Conservation (phyloP, 1,140 invertebrate genomes). For the Ridgeia piscesae region DNA sequence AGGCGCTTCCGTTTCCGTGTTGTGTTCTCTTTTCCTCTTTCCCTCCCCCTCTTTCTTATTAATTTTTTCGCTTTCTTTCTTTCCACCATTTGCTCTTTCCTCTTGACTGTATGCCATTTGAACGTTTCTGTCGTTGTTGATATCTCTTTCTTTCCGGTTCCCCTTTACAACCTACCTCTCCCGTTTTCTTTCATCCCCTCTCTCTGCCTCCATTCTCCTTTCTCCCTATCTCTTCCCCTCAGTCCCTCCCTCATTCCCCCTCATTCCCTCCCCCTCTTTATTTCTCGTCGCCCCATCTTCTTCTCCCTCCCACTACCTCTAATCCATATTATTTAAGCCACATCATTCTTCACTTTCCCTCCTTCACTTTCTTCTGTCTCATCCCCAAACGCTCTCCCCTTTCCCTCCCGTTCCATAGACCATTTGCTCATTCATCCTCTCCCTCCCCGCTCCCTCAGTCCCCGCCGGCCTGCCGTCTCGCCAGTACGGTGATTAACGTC, state of each 20-base stretch:
- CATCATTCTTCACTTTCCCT: neutral
- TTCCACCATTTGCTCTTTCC: too few relatives aligned
- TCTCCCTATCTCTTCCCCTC: neutral
- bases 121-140: too few relatives aligned
- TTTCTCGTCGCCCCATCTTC: too few relatives aligned
- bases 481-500: neutral
- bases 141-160: neutral
- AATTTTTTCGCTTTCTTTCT: too few relatives aligned
- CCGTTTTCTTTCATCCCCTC: neutral
- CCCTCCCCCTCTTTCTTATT: neutral
- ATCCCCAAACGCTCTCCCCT: too few relatives aligned
- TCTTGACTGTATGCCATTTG: too few relatives aligned
- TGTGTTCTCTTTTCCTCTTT: neutral
- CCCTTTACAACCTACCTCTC: neutral
- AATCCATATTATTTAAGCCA: neutral
- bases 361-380: too few relatives aligned
- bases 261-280: neutral
- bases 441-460: neutral
- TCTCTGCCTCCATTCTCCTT: neutral
- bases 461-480: neutral
- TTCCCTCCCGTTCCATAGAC: neutral
- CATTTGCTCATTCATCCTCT: neutral
- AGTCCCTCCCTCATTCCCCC: neutral
- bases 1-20: neutral
- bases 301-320: too few relatives aligned